A percentile compares a stretch with the other conserved stretches of the same genome.
Conservation (phyloP, 2,113 vertebrate genomes). For the Notarius quadriscutis region DNA sequence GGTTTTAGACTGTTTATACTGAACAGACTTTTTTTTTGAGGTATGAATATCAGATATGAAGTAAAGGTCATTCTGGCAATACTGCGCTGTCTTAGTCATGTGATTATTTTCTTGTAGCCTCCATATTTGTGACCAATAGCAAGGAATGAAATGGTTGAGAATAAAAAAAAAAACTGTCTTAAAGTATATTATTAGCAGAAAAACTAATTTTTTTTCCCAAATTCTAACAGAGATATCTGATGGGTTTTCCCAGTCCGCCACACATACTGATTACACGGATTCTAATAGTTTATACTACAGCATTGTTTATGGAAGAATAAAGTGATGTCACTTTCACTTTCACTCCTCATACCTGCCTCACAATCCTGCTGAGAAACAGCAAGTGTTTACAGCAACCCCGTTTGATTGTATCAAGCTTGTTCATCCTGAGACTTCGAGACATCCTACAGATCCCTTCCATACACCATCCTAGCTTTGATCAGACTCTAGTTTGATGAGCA, state of each 20-base stretch:
- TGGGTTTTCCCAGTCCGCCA: neutral
- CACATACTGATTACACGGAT: neutral
- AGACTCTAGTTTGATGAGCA: constrained; percentile 79
- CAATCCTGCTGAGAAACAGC: constrained; percentile 1
- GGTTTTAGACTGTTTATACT: neutral
- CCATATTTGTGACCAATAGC: neutral
- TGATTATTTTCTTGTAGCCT: neutral
- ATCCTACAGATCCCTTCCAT: neutral
- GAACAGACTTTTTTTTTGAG: neutral
- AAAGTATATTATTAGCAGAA: neutral
- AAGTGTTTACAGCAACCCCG: neutral
- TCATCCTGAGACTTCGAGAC: neutral
- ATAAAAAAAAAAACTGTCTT: neutral
- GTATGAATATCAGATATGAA: neutral
- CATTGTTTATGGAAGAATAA: neutral
- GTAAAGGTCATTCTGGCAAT: neutral
- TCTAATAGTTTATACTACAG: constrained; percentile 10
- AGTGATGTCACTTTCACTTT: constrained; percentile 1
- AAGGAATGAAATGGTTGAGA: neutral
- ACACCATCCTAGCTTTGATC: neutral
- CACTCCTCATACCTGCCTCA: neutral
- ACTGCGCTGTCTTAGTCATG: neutral
- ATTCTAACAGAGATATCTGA: neutral
- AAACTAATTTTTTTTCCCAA: neutral
- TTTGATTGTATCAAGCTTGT: constrained; percentile 5